Conservation (phyloP, 2,888 invertebrate genomes). For the Atethmia centrago region DNA sequence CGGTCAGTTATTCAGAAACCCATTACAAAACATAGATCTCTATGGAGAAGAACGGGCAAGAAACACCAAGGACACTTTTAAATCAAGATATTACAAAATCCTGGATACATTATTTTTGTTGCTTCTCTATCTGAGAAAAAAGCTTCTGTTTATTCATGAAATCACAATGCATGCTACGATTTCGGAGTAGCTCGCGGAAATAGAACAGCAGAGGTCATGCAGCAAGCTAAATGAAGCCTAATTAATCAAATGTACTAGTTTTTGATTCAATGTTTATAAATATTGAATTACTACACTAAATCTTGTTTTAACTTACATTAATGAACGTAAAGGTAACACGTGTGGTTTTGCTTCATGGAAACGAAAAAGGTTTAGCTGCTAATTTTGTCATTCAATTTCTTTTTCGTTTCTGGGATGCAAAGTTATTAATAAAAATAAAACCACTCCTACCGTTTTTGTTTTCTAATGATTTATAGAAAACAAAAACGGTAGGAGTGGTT, state of each 20-base stretch:
- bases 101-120: too few species aligned
- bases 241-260: neutral
- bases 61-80: too few species aligned
- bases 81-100: too few species aligned
- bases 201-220: neutral
- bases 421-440: neutral
- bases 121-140: too few species aligned
- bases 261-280: neutral
- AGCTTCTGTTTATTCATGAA: too few species aligned
- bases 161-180: neutral
- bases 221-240: too few species aligned
- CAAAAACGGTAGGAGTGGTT: too few species aligned
- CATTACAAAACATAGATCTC: too few species aligned
- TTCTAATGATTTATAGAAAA: too few species aligned
- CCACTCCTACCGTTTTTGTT: neutral
- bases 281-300: neutral
- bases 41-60: too few species aligned
- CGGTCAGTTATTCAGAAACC: too few species aligned
- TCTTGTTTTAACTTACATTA: neutral
- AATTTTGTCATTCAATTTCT: neutral
- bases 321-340: neutral
- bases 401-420: neutral
- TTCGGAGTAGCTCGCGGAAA: slow-evolving; percentile 4
- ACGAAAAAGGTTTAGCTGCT: neutral
- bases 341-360: neutral